These are phyloP conservation scores for Pemphredon lugubris DNA, from an alignment of 2,888 invertebrate genomes.

Conservation along the genomic window DNA sequence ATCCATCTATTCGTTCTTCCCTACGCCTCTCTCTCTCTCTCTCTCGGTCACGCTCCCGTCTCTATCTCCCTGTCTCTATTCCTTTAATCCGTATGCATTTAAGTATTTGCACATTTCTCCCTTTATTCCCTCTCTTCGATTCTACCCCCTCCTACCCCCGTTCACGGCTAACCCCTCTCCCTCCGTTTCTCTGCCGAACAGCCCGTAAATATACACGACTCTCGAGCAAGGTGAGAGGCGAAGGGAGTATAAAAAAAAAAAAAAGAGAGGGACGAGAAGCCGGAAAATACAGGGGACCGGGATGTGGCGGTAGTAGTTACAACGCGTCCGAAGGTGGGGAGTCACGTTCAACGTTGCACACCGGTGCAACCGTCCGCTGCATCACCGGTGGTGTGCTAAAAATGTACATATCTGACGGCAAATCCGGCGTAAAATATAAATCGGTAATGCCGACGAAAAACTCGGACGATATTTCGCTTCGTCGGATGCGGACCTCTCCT, in stretches of 20 bases:
- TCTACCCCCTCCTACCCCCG: neutral
- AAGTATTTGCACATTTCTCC: neutral
- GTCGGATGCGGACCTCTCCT: slow-evolving; percentile 22
- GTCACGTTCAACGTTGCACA: slow-evolving; percentile 55
- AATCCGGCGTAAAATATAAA: slow-evolving; percentile 66
- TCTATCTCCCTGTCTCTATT: no score
- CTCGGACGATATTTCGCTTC: slow-evolving; percentile 48
- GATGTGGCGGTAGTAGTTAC: slow-evolving; percentile 17
- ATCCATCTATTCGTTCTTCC: no score
- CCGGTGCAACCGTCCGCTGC: slow-evolving; percentile 36
- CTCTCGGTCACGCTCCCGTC: no score
- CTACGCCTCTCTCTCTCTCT: no score
- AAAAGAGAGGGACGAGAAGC: slow-evolving; percentile 32
- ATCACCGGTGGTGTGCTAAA: slow-evolving; percentile 46
- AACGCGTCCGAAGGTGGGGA: slow-evolving; percentile 11
- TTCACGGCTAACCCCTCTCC: no score
- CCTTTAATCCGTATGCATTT: no score
- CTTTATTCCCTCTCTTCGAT: neutral
- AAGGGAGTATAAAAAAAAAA: neutral
- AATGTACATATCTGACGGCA: slow-evolving; percentile 51
- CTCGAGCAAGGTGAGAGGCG: neutral
- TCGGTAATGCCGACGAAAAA: slow-evolving; percentile 63
- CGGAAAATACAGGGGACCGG: slow-evolving; percentile 33
- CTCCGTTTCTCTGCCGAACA: no score
- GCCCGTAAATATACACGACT: neutral